Percentiles rank a stretch among this genome's conserved stretches.
Conservation (phyloP, 2,113 vertebrate genomes). For the Syrrhaptes paradoxus region DNA sequence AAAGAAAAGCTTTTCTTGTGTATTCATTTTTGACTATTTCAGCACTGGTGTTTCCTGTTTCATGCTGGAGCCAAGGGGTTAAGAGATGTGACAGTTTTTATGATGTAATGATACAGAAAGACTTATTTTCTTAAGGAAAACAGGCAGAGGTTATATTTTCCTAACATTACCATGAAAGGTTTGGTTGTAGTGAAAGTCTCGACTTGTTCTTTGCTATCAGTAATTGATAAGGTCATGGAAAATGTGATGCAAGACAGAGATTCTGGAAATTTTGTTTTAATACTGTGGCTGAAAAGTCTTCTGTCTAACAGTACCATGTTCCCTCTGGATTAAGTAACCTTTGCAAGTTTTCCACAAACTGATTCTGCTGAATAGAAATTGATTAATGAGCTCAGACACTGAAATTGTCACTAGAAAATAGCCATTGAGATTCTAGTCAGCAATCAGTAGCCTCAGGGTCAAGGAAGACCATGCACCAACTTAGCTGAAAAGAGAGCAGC, state of each 20-base stretch:
- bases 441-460: conserved; percentile 38
- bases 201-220: conserved; percentile 65
- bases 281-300: conserved; percentile 63
- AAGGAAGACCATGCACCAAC: background rate
- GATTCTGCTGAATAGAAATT: conserved; percentile 59
- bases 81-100: background rate
- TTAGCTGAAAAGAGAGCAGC: background rate
- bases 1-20: background rate
- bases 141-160: conserved; percentile 26
- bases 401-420: conserved; percentile 64
- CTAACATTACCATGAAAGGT: background rate
- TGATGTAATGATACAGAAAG: background rate
- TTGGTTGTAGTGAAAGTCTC: background rate
- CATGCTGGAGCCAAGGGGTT: background rate
- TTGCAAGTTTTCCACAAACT: conserved; percentile 70
- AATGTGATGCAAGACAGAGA: conserved; percentile 55
- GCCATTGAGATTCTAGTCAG: conserved; percentile 51
- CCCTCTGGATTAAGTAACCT: conserved; percentile 71
- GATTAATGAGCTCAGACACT: conserved; percentile 68
- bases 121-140: background rate
- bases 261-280: conserved; percentile 58
- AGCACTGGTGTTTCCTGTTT: conserved; percentile 3
- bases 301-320: conserved; percentile 13
- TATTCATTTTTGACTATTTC: background rate
- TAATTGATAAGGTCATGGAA: conserved; percentile 68